Evolutionary conservation across 2,797 vertebrate species (phyloP).

Genomic region (Chaetodon trifasciatus): DNA sequence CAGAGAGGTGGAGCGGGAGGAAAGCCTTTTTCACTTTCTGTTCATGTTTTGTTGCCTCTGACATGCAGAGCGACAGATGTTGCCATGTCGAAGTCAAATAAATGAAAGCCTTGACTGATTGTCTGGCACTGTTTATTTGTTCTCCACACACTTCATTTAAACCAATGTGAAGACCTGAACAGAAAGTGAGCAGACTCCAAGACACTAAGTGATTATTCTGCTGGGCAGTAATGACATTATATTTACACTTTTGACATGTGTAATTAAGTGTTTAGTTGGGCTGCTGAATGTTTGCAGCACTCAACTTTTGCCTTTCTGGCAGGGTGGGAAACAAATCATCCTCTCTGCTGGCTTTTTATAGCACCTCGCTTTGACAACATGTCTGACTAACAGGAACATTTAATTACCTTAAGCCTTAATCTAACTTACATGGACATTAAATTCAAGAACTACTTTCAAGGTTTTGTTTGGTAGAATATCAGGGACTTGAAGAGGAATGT

Average conservation of each 20-base stretch:
- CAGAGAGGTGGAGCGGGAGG: constrained; percentile 19
- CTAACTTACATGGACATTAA: too few species aligned
- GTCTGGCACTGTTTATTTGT: neutral
- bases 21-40: neutral
- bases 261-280: neutral
- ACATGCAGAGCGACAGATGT: neutral
- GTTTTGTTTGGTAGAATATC: neutral
- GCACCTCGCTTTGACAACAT: neutral
- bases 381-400: neutral
- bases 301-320: neutral
- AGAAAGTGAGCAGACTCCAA: neutral
- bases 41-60: constrained; percentile 12
- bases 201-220: neutral
- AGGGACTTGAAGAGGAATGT: neutral
- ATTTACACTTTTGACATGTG: neutral
- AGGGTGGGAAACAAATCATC: neutral
- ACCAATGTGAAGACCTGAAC: neutral
- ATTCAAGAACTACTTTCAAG: neutral
- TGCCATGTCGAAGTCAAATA: neutral
- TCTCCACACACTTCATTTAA: neutral
- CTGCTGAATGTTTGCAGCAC: neutral
- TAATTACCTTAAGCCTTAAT: neutral
- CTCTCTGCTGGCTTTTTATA: neutral
- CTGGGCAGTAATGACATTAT: neutral
- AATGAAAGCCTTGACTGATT: neutral